Evolutionary conservation across 2,113 vertebrate species (phyloP).

Genomic region (Arvicanthis niloticus): DNA sequence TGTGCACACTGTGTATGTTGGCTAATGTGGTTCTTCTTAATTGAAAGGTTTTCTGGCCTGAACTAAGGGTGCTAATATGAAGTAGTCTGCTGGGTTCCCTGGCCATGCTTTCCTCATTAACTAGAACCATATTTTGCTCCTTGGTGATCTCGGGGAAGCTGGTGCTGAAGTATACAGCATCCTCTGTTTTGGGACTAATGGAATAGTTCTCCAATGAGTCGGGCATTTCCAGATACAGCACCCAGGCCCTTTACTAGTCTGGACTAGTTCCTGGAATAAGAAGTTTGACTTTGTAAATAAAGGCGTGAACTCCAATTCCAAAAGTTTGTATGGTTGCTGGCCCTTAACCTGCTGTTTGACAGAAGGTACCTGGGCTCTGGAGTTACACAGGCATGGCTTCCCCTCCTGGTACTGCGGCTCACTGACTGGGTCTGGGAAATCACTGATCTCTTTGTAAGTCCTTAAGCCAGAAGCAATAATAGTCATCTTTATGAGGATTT

Average conservation of each 20-base stretch:
- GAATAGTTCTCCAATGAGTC: neutral
- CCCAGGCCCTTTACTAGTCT: neutral
- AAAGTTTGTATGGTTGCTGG: neutral
- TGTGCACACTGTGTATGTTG: neutral
- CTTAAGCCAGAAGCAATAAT: neutral
- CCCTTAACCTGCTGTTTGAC: neutral
- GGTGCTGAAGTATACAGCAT: neutral
- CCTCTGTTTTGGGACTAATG: constrained; percentile 1
- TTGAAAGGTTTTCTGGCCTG: constrained; percentile 38
- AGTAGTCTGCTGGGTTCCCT: neutral
- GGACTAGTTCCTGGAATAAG: neutral
- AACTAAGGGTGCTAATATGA: neutral
- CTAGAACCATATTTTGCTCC: neutral
- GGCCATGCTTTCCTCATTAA: neutral
- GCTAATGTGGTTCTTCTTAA: neutral
- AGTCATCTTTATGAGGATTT: neutral
- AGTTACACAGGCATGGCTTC: neutral
- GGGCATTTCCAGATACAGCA: neutral
- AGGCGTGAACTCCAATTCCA: neutral
- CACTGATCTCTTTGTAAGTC: neutral
- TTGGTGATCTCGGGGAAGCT: neutral
- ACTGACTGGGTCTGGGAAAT: neutral
- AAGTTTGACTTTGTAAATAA: neutral
- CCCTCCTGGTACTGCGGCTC: neutral
- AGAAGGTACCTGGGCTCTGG: neutral